These are phyloP conservation scores for Drosophila willistoni DNA, from an alignment of 1,140 invertebrate genomes.

Conservation along the genomic window DNA sequence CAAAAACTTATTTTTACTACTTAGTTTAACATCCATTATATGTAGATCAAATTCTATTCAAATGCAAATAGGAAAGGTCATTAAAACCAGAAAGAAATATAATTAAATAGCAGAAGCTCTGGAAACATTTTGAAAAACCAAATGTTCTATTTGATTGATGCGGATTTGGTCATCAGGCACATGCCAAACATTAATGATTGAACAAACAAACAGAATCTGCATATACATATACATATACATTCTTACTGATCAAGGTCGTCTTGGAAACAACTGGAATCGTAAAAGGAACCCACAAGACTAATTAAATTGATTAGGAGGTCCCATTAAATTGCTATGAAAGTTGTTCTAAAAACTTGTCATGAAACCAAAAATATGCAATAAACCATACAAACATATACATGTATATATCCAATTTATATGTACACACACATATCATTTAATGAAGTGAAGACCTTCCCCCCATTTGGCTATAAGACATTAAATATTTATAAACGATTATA, in stretches of 20 bases:
- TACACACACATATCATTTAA: neutral
- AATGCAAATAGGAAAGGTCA: conserved; percentile 11
- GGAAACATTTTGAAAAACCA: neutral
- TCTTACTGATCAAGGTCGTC: neutral
- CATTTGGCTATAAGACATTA: neutral
- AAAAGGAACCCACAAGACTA: conserved; percentile 6
- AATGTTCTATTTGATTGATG: conserved; percentile 2
- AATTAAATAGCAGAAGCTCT: neutral
- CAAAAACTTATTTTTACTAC: neutral
- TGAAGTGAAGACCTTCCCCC: neutral
- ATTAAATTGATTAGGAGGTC: conserved; percentile 14
- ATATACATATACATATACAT: neutral
- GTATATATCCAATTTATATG: neutral
- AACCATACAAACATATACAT: neutral
- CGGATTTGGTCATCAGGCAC: neutral
- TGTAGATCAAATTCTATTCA: conserved; percentile 11
- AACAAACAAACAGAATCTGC: conserved; percentile 6
- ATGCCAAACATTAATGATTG: conserved; percentile 9
- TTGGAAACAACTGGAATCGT: neutral
- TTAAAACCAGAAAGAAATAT: neutral
- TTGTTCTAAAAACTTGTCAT: conserved; percentile 10
- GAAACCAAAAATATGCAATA: conserved; percentile 6
- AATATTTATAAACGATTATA: conserved; percentile 7
- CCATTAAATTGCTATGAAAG: conserved; percentile 10
- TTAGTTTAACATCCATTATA: conserved; percentile 8